Evolutionary conservation across 2,113 vertebrate species (phyloP).

Genomic region (Zingel zingel): DNA sequence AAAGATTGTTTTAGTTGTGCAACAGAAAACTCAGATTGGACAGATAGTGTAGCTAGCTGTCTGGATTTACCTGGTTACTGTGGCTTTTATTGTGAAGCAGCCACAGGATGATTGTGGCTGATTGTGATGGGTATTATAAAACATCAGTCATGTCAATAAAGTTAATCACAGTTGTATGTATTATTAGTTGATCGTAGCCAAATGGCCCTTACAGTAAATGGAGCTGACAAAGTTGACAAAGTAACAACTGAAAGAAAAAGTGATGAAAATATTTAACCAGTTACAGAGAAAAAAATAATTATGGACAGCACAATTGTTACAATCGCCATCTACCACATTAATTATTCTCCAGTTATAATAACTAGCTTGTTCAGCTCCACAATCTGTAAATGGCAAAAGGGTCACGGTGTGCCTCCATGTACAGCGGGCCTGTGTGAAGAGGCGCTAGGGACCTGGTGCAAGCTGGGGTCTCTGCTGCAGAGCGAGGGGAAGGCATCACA

Average conservation of each 20-base stretch:
- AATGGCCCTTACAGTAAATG: too few relatives aligned
- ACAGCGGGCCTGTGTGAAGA: conserved; percentile 15
- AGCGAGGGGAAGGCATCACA: conserved; percentile 40
- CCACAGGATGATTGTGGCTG: neutral
- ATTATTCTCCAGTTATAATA: conserved; percentile 1
- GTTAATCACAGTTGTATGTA: neutral
- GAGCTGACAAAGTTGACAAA: neutral
- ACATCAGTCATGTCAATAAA: neutral
- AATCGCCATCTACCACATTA: neutral
- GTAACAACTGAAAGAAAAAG: neutral
- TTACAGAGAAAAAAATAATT: neutral
- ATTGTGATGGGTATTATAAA: neutral
- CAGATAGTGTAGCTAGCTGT: too few relatives aligned
- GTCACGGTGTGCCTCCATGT: conserved; percentile 17
- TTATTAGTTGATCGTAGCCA: neutral
- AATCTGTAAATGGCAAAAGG: conserved; percentile 26
- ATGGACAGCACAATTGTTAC: neutral
- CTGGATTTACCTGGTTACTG: neutral
- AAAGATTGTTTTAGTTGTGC: too few relatives aligned
- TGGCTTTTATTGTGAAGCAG: neutral
- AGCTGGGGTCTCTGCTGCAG: conserved; percentile 41
- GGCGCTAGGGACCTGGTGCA: conserved; percentile 36
- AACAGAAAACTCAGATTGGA: too few relatives aligned
- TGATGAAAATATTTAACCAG: conserved; percentile 1
- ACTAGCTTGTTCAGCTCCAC: neutral